Evolutionary conservation across 2,888 invertebrate genomes (phyloP), one percentile per base, ranked within the genome.

Genomic region (Trissolcus japonicus): DNA sequence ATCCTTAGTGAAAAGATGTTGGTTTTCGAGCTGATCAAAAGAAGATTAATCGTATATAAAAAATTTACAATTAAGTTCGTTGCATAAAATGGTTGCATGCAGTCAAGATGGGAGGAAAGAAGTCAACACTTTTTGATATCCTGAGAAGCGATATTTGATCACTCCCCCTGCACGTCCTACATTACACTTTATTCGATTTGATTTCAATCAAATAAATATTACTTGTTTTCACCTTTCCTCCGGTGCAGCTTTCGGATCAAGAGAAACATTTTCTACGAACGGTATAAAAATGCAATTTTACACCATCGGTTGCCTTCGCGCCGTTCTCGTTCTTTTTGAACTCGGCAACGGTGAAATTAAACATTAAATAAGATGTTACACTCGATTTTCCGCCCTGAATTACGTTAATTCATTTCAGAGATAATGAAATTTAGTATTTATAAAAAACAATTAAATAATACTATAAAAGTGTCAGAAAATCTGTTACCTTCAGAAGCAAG

Each of bases 291-390:
- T 41, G 16, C 13, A 53, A 67, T 60, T 67, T 13, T 4, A 54
- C 62, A n/a, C 48, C 35, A 35, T 1, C 11, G 2, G 35, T 35
- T 55, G 55, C 50, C 48, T 13, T 46, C n/a, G 35, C 48, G 43
- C 11, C 19, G 11, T 61, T 61, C 48, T 14, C 35, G 16, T 68
- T 54, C 48, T 48, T 60, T 60, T 50, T 59, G 2, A 59, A 59
- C 54, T 40, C 43, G 55, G 53, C 40, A 19, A 9, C 54, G 13
- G 17, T 41, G 21, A 61, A 61, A 69, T 69, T 69, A 69, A 69
- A 69, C 61, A 68, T 69, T 55, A 69, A 69, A 55, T 60, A 60
- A 60, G 50, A 61, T 41, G 68, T 50, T 61, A 60, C 46, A 48
- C 55, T 61, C 55, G 68, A 61, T 60, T 69, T 59, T 69, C 61